These are phyloP conservation scores for Actinemys pallida DNA, from an alignment of 2,113 vertebrate genomes.

Conservation along the genomic window DNA sequence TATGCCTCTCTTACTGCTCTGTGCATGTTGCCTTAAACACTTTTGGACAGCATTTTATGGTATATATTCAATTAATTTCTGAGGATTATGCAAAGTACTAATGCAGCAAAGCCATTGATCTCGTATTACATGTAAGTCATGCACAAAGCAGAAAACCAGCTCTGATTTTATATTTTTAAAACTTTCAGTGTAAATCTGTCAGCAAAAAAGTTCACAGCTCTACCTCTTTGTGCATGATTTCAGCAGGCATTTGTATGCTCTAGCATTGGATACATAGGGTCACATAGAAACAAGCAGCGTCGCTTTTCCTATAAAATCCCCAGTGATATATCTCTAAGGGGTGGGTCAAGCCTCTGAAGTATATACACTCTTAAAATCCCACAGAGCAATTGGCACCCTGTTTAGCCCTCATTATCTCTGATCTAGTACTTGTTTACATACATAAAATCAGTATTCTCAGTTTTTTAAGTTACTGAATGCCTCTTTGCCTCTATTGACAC, in stretches of 20 bases:
- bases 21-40: rapidly evolving
- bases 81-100: background rate
- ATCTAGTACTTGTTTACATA: background rate
- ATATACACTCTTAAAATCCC: slow-evolving; percentile 30
- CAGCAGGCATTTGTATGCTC: background rate
- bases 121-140: background rate
- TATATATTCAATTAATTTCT: background rate
- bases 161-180: background rate
- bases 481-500: background rate
- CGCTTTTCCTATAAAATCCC: background rate
- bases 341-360: background rate
- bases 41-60: background rate
- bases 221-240: background rate
- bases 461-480: background rate
- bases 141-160: background rate
- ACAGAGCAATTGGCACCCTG: background rate
- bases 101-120: background rate
- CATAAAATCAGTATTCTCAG: background rate
- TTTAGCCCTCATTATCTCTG: background rate
- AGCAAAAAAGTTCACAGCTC: background rate
- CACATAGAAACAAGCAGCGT: background rate
- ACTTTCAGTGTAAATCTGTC: background rate
- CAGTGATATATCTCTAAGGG: background rate
- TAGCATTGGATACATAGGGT: background rate
- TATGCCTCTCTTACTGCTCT: background rate